These are phyloP conservation scores for Chironomus riparius DNA, from an alignment of 2,888 invertebrate species.

Conservation along the genomic window DNA sequence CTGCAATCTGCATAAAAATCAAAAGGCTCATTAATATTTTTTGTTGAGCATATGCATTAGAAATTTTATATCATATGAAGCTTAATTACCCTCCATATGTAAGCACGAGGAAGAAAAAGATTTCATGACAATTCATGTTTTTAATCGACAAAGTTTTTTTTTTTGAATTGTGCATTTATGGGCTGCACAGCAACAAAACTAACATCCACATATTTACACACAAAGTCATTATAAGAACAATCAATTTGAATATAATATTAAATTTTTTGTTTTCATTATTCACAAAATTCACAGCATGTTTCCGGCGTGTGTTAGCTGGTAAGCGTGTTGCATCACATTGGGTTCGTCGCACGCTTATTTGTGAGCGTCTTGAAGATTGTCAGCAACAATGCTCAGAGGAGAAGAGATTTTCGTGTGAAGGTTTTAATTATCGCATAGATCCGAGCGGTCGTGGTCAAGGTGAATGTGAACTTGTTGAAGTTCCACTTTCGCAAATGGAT, in stretches of 20 bases:
- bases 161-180: too few relatives aligned
- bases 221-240: not conserved
- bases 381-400: constrained; percentile 66
- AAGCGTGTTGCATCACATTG: constrained; percentile 59
- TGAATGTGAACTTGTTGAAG: constrained; percentile 66
- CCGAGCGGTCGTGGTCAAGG: constrained; percentile 61
- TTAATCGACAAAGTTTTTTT: too few relatives aligned
- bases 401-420: constrained; percentile 66
- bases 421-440: constrained; percentile 72
- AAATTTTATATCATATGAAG: too few relatives aligned
- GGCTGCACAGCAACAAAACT: too few relatives aligned
- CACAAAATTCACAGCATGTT: constrained; percentile 54
- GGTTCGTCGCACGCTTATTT: constrained; percentile 57
- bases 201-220: too few relatives aligned
- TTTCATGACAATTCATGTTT: too few relatives aligned
- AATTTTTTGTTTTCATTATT: not conserved
- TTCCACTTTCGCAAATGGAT: constrained; percentile 61
- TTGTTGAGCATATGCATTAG: too few relatives aligned
- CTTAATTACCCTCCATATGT: too few relatives aligned
- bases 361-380: constrained; percentile 67
- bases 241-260: constrained; percentile 1
- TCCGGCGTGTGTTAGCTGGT: constrained; percentile 65
- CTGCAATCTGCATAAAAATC: too few relatives aligned
- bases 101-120: too few relatives aligned
- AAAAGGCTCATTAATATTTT: too few relatives aligned